Evolutionary conservation across 2,888 invertebrate genomes (phyloP).

Genomic region (Tiliacea aurago): DNA sequence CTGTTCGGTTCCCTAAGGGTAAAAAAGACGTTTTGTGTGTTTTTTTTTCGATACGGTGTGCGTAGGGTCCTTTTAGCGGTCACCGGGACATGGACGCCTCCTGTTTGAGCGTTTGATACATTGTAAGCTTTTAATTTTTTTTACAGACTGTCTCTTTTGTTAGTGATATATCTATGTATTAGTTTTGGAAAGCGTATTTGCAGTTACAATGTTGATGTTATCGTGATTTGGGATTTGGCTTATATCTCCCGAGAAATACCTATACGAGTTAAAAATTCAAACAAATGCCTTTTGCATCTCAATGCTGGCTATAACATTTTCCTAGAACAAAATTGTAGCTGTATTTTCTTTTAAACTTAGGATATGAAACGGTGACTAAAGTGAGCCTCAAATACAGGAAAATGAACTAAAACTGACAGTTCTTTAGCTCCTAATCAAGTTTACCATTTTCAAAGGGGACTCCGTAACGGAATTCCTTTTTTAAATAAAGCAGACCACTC

Average conservation of each 20-base stretch:
- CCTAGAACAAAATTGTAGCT: background rate
- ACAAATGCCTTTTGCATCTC: background rate
- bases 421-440: background rate
- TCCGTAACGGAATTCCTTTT: background rate
- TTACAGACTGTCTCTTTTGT: slow-evolving; percentile 57
- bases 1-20: slow-evolving; percentile 88
- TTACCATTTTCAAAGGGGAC: background rate
- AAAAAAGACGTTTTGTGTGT: slow-evolving; percentile 88
- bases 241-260: background rate
- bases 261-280: background rate
- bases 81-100: slow-evolving; percentile 84
- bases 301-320: background rate
- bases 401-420: background rate
- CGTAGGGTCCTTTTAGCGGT: slow-evolving; percentile 86
- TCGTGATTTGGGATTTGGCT: background rate
- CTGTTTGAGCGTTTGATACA: slow-evolving; percentile 76
- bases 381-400: background rate
- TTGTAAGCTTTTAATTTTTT: slow-evolving; percentile 69
- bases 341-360: background rate
- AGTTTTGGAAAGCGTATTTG: slow-evolving; percentile 42
- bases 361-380: background rate
- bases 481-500: slow-evolving; percentile 36
- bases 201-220: slow-evolving; percentile 21
- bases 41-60: slow-evolving; percentile 80
- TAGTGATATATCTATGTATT: slow-evolving; percentile 56